Base-by-base conservation (phyloP, 2,888 invertebrate genomes). In the Heliconius sara region DNA sequence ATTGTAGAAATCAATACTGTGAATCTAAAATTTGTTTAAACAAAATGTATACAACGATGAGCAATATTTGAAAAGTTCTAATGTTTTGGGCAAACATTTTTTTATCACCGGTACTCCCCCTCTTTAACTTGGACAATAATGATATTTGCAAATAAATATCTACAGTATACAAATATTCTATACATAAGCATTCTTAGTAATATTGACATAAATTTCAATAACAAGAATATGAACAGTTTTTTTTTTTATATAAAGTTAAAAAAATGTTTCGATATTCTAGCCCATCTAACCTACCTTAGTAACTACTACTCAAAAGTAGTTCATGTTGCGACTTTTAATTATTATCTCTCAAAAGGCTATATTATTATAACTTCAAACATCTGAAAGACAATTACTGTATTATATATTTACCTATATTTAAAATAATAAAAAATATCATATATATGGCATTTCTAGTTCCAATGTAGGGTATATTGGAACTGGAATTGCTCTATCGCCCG, bases 61-160 rank as follows among this genome's bases (percentile, higher is more conserved):
- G 81, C 79, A 83, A 79, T 81, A 80, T 76, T 81, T 79, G 57
- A 80, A 57, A 63, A 52, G 27, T n/a, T 47, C 43, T 77, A 79
- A 75, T 70, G 67, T 60, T 81, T 78, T 72, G 75, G 25, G 30
- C 65, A 80, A 81, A 83, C 74, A 81, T 80, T 80, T 80, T 80
- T 60, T 57, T 60, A 47, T n/a, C 25, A 74, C 25, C 47, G 34
- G 73, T 60, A 73, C 16, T 60, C 73, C 73, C 73, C 60, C 57
- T 34, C 60, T 34, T 60, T 19, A 30, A 73, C 34, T n/a, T 34
- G 34, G 12, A 34, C 30, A n/a, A 34, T 73, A 60, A 73, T 60
- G 16, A 73, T 2, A 73, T 60, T 2, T 39, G 25, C n/a, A 60
- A 73, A 73, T 60, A 60, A 34, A 57, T 34, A 52, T 52, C 52